Percentiles rank a stretch among this genome's conserved stretches.
Conservation (phyloP, 2,888 invertebrate genomes). For the Mimas tiliae region DNA sequence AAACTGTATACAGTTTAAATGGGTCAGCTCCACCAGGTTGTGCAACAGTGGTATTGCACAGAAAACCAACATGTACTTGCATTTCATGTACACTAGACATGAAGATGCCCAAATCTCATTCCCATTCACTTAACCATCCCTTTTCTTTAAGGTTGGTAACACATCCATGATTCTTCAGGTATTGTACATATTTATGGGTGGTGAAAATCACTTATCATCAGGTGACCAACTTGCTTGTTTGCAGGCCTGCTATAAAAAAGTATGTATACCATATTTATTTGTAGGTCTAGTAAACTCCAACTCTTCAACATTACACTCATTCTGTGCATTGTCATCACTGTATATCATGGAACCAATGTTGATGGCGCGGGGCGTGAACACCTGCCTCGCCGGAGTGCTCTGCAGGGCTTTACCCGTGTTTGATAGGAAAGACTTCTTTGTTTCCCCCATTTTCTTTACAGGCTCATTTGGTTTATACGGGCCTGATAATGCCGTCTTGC, state of each 20-base stretch:
- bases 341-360: conserved; percentile 71
- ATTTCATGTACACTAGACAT: background rate
- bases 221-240: too few relatives aligned
- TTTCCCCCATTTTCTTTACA: conserved; percentile 60
- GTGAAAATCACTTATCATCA: too few relatives aligned
- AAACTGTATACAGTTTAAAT: too few relatives aligned
- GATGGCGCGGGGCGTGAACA: conserved; percentile 63
- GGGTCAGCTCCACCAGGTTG: too few relatives aligned
- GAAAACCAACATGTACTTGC: too few relatives aligned
- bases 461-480: conserved; percentile 72
- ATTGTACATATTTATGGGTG: too few relatives aligned
- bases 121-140: too few relatives aligned
- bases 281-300: conserved; percentile 68
- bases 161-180: too few relatives aligned
- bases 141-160: too few relatives aligned
- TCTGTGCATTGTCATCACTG: conserved; percentile 56
- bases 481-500: conserved; percentile 62
- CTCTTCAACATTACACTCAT: conserved; percentile 54
- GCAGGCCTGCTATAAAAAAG: background rate
- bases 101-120: too few relatives aligned
- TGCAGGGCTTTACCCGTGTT: conserved; percentile 71
- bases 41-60: too few relatives aligned
- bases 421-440: conserved; percentile 70
- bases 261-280: conserved; percentile 56
- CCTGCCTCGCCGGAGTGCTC: conserved; percentile 64